Conservation (phyloP, 2,888 invertebrate species). For the Chironomus tentans region DNA sequence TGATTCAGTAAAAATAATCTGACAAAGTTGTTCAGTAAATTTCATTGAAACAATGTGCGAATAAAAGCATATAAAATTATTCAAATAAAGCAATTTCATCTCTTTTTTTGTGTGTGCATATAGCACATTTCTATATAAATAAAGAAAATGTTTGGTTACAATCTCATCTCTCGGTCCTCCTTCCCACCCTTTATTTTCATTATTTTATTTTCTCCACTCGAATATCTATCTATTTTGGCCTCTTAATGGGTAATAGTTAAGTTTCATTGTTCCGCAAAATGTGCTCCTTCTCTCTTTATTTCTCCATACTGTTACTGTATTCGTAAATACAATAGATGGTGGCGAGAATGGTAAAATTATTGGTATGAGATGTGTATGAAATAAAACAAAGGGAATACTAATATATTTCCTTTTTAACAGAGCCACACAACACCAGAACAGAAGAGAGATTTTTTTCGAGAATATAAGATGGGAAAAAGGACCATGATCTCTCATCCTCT, state of each 20-base stretch:
- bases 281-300: not conserved
- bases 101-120: no score
- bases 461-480: not conserved
- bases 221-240: not conserved
- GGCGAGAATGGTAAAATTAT: not conserved
- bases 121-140: not conserved
- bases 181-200: not conserved
- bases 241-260: conserved; percentile 22
- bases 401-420: conserved; percentile 15
- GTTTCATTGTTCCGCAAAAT: conserved; percentile 19
- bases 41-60: no score
- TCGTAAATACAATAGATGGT: not conserved
- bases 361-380: not conserved
- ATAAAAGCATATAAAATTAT: no score
- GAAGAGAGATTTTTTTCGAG: not conserved
- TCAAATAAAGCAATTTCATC: no score
- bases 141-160: conserved; percentile 1
- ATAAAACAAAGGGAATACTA: conserved; percentile 22
- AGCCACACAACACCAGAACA: not conserved
- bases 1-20: no score
- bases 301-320: not conserved
- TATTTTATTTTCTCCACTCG: not conserved
- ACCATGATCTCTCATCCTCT: not conserved
- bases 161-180: not conserved
- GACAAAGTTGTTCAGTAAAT: no score